A percentile compares a stretch with the other conserved stretches of the same genome.
phyloP scores from a whole-genome alignment of 2,888 invertebrate species.

The Pristionchus maxplancki region DNA sequence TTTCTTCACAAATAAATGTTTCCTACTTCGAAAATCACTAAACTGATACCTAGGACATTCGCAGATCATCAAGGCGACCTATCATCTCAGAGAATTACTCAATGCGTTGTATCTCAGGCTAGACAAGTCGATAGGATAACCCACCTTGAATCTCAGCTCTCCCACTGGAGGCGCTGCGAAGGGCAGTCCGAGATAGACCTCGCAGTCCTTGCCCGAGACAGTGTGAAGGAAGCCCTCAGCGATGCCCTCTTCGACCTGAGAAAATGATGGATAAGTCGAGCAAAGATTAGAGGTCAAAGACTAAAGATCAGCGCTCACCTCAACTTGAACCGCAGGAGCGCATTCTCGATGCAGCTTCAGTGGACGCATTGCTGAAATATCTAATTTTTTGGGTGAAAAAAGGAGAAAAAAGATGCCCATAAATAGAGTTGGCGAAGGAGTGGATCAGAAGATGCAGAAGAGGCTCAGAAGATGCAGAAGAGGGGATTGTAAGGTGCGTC shows the following conservation, averaged over 20 bases:
- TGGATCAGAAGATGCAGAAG: too few species aligned
- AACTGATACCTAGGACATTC: too few species aligned
- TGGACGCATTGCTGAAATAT: not conserved
- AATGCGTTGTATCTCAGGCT: too few species aligned
- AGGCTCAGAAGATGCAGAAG: too few species aligned
- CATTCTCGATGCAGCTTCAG: not conserved
- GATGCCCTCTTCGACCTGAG: not conserved
- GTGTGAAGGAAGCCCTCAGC: slow-evolving; percentile 19
- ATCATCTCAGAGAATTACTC: not conserved
- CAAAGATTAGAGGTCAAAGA: too few species aligned
- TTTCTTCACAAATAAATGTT: too few species aligned
- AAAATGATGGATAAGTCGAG: too few species aligned
- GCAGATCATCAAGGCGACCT: too few species aligned
- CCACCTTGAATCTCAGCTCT: slow-evolving; percentile 62
- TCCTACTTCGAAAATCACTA: too few species aligned
- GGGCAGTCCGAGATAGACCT: slow-evolving; percentile 62
- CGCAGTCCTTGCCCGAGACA: not conserved
- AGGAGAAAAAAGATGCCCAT: not conserved
- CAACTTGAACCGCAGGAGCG: not conserved
- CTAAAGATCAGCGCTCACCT: not conserved
- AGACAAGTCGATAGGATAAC: too few species aligned
- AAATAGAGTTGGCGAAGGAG: too few species aligned
- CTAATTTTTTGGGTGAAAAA: not conserved
- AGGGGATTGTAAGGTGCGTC: too few species aligned
- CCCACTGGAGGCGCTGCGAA: slow-evolving; percentile 64